Conservation (phyloP, 2,888 invertebrate species). For the Drosophila phalerata region DNA sequence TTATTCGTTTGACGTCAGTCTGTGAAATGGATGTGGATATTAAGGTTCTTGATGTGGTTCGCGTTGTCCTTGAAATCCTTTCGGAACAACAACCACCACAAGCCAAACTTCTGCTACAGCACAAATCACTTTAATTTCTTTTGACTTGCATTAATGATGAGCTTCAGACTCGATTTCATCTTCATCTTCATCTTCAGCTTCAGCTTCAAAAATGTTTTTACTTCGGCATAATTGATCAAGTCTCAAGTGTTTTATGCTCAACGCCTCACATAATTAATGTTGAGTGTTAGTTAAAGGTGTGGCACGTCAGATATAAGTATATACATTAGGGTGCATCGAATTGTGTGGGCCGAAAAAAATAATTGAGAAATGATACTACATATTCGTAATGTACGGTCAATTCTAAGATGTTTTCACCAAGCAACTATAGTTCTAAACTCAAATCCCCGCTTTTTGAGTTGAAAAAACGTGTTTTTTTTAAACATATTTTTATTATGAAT, state of each 20-base stretch:
- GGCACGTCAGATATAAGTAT: neutral
- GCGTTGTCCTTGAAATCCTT: constrained; percentile 62
- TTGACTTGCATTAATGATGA: constrained; percentile 84
- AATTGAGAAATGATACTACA: no score
- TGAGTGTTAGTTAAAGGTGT: constrained; percentile 16
- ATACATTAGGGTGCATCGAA: no score
- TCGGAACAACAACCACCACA: constrained; percentile 20
- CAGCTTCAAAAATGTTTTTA: constrained; percentile 1
- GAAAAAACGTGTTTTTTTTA: no score
- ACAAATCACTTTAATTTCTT: constrained; percentile 80
- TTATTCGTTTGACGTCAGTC: constrained; percentile 9
- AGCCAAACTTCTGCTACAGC: constrained; percentile 25
- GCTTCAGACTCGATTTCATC: constrained; percentile 5
- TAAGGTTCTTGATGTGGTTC: constrained; percentile 59
- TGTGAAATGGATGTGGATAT: constrained; percentile 51
- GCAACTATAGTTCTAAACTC: no score
- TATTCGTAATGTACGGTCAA: no score
- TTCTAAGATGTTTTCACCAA: no score
- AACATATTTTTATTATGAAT: no score
- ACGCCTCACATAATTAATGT: constrained; percentile 67
- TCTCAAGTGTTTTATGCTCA: constrained; percentile 47
- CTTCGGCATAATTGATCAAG: constrained; percentile 68
- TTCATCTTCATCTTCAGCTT: neutral
- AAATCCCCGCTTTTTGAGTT: no score
- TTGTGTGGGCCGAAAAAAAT: no score